Conservation (phyloP, 2,797 vertebrate species). For the Cryptoprocta ferox region DNA sequence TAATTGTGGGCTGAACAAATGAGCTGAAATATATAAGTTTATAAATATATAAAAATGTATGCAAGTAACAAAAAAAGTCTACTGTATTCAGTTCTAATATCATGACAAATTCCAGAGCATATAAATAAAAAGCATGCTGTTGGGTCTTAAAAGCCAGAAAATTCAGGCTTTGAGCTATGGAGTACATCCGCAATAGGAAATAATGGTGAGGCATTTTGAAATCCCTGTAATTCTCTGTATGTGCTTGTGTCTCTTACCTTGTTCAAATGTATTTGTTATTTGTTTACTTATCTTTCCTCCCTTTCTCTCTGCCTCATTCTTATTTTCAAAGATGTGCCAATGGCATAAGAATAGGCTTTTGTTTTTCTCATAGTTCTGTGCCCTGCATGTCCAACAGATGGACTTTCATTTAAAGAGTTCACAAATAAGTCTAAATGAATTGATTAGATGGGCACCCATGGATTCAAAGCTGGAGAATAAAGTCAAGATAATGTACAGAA, state of each 20-base stretch:
- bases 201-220: not conserved
- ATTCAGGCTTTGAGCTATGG: not conserved
- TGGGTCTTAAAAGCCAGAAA: not conserved
- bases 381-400: not conserved
- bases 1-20: not conserved
- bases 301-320: not conserved
- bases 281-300: not conserved
- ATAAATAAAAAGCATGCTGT: not conserved
- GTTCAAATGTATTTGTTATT: not conserved
- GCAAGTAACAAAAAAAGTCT: not conserved
- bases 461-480: not conserved
- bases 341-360: not conserved
- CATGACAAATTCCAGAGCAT: not conserved
- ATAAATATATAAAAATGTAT: not conserved
- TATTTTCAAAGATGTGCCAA: not conserved
- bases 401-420: not conserved
- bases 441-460: not conserved
- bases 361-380: not conserved
- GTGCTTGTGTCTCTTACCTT: not conserved
- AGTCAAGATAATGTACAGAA: not conserved
- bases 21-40: not conserved
- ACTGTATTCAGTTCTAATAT: not conserved
- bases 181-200: not conserved
- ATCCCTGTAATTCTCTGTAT: not conserved
- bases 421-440: not conserved